Evolutionary conservation across 2,888 invertebrate species (phyloP), one percentile per base, ranked within the genome.

Genomic region (Germaria angustata): DNA sequence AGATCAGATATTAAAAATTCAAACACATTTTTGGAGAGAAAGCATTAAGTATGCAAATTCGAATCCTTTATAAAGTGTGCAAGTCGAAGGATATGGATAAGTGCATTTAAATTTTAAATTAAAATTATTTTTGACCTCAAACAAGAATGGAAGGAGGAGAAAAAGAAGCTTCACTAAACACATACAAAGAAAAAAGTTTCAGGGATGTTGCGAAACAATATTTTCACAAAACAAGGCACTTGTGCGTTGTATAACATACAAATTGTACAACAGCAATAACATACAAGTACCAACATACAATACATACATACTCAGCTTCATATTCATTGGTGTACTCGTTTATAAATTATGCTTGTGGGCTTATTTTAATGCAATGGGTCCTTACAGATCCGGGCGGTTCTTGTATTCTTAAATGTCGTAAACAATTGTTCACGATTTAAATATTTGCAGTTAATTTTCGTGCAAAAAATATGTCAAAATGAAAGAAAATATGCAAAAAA

Each of bases 111-210:
- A 51, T 72, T 15, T 34, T 53, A 46, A 61, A 41, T 59, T 55
- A 63, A 51, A 65, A 72, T 66, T 39, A 44, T 24, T 68, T 41
- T 73, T 59, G 65, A 59, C 78, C 78, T 46, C 71, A 72, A 79
- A 39, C 20, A 61, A 68, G 44, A 44, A 20, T 36, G 13, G 22
- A 15, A 13, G 20, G 9, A 32, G 15, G 17, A 34, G 36, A 13
- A 57, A 57, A 55, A 17, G n/a, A 15, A 44, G n/a, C n/a, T 55
- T 69, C 17, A 11, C 4, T 41, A 4, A 2, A 46, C 66, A 34
- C 44, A 46, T 61, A 59, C 7, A 51, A 66, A 66, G 8, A 65
- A n/a, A 46, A 13, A 65, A n/a, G n/a, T n/a, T n/a, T 7, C 39
- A 46, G 41, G 13, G 11, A 17, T n/a, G 39, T 8, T 65, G 22